Conservation (phyloP, 2,797 vertebrate genomes). For the Xyrichtys novacula region DNA sequence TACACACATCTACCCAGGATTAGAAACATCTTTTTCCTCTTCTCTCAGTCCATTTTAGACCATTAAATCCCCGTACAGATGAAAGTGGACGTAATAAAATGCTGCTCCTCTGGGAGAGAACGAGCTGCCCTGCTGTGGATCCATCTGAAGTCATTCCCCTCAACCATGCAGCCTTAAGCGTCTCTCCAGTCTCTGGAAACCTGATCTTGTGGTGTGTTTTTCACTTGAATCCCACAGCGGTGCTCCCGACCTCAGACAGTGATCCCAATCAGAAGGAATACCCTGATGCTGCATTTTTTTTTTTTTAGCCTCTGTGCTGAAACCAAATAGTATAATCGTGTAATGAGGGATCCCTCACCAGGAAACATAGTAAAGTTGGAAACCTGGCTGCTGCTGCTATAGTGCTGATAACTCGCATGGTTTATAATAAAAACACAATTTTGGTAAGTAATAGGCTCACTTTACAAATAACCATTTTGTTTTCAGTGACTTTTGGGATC, state of each 20-base stretch:
- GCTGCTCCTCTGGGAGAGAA: constrained; percentile 57
- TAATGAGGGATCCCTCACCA: constrained; percentile 79
- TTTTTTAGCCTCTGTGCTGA: constrained; percentile 67
- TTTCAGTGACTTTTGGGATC: constrained; percentile 42
- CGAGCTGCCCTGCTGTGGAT: constrained; percentile 51
- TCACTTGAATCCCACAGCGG: constrained; percentile 71
- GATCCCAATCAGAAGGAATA: constrained; percentile 81
- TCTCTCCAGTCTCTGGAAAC: constrained; percentile 71
- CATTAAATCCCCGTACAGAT: constrained; percentile 55
- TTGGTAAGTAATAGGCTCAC: constrained; percentile 74
- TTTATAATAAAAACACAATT: constrained; percentile 71
- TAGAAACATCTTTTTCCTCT: constrained; percentile 38
- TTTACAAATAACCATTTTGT: constrained; percentile 71
- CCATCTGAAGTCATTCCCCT: constrained; percentile 64
- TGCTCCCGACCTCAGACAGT: constrained; percentile 79
- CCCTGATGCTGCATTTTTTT: constrained; percentile 81
- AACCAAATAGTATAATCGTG: constrained; percentile 82
- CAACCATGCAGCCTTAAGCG: constrained; percentile 57
- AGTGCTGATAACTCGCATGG: constrained; percentile 67
- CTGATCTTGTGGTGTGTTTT: constrained; percentile 69
- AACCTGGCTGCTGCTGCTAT: constrained; percentile 67
- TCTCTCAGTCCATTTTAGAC: constrained; percentile 49
- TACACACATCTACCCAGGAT: constrained; percentile 8
- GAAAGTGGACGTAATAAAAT: constrained; percentile 74
- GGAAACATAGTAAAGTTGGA: constrained; percentile 77